A percentile compares a stretch with the other conserved stretches of the same genome.
These are phyloP conservation scores for Apis dorsata DNA, from an alignment of 1,140 invertebrate genomes.

Conservation along the genomic window DNA sequence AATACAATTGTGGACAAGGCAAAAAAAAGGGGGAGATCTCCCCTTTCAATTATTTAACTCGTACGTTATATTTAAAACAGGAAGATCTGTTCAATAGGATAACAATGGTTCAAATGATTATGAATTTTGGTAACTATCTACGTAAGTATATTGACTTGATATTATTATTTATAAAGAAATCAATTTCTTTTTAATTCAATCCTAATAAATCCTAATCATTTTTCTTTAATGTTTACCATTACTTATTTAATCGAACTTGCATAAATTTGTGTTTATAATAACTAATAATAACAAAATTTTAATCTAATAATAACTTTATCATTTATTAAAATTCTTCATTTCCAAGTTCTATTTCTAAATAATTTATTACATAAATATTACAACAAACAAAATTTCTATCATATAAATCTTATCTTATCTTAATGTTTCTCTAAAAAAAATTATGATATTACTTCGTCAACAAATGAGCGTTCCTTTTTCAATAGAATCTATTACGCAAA, in stretches of 20 bases:
- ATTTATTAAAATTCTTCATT: too few relatives aligned
- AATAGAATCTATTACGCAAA: slow-evolving; percentile 20
- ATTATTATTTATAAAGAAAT: not conserved
- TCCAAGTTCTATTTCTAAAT: not conserved
- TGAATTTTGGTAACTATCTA: not conserved
- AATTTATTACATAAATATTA: too few relatives aligned
- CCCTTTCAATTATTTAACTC: not conserved
- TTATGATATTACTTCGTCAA: not conserved
- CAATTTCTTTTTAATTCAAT: not conserved
- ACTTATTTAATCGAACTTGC: not conserved
- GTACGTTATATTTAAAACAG: not conserved
- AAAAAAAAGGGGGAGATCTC: not conserved
- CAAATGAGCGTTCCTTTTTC: not conserved
- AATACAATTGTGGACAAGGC: not conserved
- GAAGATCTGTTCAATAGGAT: not conserved
- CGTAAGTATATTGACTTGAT: not conserved
- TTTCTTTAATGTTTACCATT: not conserved
- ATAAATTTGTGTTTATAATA: too few relatives aligned
- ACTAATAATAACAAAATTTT: too few relatives aligned
- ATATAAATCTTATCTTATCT: slow-evolving; percentile 1
- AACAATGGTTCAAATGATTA: not conserved
- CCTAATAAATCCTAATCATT: not conserved
- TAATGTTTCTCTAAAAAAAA: not conserved
- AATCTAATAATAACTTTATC: too few relatives aligned
- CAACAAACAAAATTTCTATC: too few relatives aligned